Conservation (phyloP, 2,888 invertebrate species). For the Brachypterus glaber region DNA sequence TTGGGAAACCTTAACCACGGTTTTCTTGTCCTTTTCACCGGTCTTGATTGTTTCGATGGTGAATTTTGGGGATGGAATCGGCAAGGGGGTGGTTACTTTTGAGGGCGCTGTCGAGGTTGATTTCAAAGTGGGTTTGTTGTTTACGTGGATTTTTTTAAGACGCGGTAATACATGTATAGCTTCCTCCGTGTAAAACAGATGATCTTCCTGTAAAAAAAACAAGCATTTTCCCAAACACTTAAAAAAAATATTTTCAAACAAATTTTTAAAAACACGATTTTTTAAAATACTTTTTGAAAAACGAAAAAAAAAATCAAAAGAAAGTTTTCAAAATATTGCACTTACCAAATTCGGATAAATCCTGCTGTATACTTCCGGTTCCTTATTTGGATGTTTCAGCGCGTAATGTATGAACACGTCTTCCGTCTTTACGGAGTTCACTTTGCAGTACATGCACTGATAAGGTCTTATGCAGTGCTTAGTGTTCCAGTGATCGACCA, state of each 20-base stretch:
- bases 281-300: too few species aligned
- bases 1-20: too few species aligned
- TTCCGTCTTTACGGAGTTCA: constrained; percentile 17
- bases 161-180: constrained; percentile 21
- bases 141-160: constrained; percentile 17
- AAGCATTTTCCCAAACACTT: too few species aligned
- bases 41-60: too few species aligned
- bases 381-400: constrained; percentile 17
- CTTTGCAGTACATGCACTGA: constrained; percentile 25
- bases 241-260: too few species aligned
- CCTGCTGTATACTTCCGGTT: constrained; percentile 20
- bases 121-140: too few species aligned
- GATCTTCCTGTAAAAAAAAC: too few species aligned
- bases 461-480: constrained; percentile 40
- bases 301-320: too few species aligned
- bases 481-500: constrained; percentile 42
- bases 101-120: too few species aligned
- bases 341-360: constrained; percentile 13
- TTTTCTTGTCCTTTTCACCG: too few species aligned
- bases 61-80: not conserved
- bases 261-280: not conserved
- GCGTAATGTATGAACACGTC: constrained; percentile 22
- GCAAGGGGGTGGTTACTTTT: too few species aligned
- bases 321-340: not conserved
- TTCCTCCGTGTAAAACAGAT: constrained; percentile 16